These are phyloP conservation scores for Barypeithes pellucidus DNA, from an alignment of 2,888 invertebrate species.

Conservation along the genomic window DNA sequence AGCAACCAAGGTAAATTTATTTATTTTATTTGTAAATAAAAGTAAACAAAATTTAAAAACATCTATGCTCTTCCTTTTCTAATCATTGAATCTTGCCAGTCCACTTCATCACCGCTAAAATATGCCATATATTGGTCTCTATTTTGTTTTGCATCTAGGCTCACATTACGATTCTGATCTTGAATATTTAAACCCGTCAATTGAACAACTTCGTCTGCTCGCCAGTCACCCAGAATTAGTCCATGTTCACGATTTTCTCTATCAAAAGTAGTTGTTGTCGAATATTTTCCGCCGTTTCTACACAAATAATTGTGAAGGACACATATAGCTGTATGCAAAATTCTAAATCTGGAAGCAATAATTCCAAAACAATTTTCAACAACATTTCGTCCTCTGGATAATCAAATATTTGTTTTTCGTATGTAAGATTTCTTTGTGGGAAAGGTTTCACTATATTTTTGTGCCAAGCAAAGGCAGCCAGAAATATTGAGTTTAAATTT, in stretches of 20 bases:
- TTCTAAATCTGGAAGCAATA: constrained; percentile 53
- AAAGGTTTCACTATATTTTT: constrained; percentile 57
- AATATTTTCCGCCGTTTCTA: neutral
- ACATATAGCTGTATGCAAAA: constrained; percentile 48
- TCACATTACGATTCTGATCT: neutral
- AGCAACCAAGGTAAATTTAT: neutral
- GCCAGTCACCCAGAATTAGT: neutral
- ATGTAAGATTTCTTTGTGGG: constrained; percentile 46
- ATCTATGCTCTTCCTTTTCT: neutral
- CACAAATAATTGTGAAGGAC: neutral
- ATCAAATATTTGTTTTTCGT: constrained; percentile 45
- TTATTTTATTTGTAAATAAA: neutral
- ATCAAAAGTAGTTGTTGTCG: neutral
- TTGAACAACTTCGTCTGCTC: neutral
- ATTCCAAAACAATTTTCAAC: constrained; percentile 57
- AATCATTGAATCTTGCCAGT: constrained; percentile 3
- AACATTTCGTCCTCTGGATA: constrained; percentile 52
- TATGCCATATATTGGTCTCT: constrained; percentile 5
- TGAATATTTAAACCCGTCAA: neutral
- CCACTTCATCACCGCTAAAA: neutral
- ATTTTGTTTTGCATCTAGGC: neutral
- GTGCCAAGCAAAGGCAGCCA: constrained; percentile 49
- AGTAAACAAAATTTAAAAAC: neutral
- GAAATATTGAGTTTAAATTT: constrained; percentile 24
- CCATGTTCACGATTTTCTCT: neutral